Percentiles rank a stretch among this genome's conserved stretches.
phyloP scores from a whole-genome alignment of 2,888 invertebrate species.

The Iselma pallidipennis region DNA sequence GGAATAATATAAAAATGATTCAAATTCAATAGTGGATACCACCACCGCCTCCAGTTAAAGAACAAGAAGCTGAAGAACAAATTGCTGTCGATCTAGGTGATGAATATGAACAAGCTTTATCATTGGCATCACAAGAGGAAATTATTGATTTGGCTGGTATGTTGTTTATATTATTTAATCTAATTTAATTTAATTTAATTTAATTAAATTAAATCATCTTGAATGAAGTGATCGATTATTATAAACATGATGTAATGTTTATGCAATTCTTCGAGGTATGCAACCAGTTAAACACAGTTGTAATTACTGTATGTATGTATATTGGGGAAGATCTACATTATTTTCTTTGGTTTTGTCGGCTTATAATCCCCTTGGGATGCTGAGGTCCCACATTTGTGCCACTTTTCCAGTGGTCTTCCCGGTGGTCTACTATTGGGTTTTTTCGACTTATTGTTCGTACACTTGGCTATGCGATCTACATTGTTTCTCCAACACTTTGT shows the following conservation, averaged over 20 bases:
- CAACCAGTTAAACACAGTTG: constrained; percentile 1
- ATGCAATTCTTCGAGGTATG: background rate
- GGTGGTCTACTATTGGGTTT: too few relatives aligned
- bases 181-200: background rate
- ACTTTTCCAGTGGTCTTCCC: too few relatives aligned
- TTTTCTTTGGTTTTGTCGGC: too few relatives aligned
- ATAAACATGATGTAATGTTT: background rate
- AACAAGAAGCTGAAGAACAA: constrained; percentile 86
- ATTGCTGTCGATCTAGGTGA: constrained; percentile 92
- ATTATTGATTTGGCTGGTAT: constrained; percentile 94
- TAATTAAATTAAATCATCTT: background rate
- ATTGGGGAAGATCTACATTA: too few relatives aligned
- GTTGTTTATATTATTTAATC: background rate
- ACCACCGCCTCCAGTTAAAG: constrained; percentile 70
- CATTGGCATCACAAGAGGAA: constrained; percentile 89
- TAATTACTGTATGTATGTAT: constrained; percentile 11
- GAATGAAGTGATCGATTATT: background rate
- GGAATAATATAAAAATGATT: too few relatives aligned
- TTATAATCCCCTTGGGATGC: too few relatives aligned
- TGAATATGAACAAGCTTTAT: constrained; percentile 91
- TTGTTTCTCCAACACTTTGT: too few relatives aligned
- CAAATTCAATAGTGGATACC: constrained; percentile 82
- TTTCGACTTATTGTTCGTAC: too few relatives aligned
- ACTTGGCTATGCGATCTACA: too few relatives aligned
- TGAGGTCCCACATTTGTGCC: too few relatives aligned